Evolutionary conservation across 64 coral and sea anemone genomes (phyloP).

Genomic region (Porites australiensis): DNA sequence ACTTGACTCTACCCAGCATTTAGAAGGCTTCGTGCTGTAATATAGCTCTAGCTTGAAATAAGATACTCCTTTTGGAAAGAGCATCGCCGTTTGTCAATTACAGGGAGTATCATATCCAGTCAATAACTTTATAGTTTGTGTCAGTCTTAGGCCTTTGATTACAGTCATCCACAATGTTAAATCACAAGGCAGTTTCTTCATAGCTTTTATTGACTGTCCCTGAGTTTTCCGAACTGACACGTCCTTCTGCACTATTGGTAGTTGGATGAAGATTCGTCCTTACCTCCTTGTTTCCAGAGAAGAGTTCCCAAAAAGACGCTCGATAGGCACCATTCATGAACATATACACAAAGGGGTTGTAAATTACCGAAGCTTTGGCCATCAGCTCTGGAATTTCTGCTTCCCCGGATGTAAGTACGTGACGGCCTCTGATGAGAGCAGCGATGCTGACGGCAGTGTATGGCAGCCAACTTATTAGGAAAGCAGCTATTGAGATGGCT

Average conservation of each 20-base stretch:
- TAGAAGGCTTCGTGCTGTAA: too few relatives aligned
- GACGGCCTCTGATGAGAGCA: conserved; percentile 41
- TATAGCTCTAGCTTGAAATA: too few relatives aligned
- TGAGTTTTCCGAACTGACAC: background rate
- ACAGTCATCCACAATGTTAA: background rate
- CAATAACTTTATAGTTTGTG: too few relatives aligned
- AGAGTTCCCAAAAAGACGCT: conserved; percentile 8
- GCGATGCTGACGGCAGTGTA: conserved; percentile 54
- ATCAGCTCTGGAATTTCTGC: conserved; percentile 66
- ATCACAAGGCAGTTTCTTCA: conserved; percentile 10
- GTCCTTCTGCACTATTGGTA: background rate
- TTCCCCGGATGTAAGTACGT: conserved; percentile 50
- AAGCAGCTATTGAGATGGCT: conserved; percentile 20
- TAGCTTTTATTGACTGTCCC: background rate
- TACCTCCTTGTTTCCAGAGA: background rate
- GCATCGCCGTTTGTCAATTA: too few relatives aligned
- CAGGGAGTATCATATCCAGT: too few relatives aligned
- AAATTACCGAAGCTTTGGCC: conserved; percentile 76
- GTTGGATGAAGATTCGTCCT: background rate
- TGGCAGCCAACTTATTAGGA: conserved; percentile 60
- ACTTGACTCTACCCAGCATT: too few relatives aligned
- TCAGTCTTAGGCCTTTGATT: too few relatives aligned
- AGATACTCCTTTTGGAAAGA: too few relatives aligned
- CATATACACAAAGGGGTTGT: conserved; percentile 69
- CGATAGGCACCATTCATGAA: conserved; percentile 40